phyloP scores from a whole-genome alignment of 2,888 invertebrate species.

The Callinectes sapidus region DNA sequence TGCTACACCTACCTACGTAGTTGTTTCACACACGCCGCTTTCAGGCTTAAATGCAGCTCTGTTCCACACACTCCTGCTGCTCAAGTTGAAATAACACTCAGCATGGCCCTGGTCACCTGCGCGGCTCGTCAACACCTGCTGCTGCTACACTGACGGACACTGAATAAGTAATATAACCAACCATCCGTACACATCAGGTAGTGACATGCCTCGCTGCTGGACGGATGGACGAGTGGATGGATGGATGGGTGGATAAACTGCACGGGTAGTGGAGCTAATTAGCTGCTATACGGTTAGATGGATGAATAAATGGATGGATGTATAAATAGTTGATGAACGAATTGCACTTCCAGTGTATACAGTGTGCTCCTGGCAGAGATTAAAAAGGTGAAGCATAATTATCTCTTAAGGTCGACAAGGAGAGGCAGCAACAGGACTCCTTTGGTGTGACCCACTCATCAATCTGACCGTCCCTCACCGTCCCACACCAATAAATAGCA shows the following conservation, averaged over 20 bases:
- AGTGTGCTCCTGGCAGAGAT: neutral
- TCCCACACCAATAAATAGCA: neutral
- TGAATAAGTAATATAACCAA: neutral
- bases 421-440: neutral
- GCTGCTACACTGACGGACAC: neutral
- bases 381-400: neutral
- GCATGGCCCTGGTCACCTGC: neutral
- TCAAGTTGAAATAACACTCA: neutral
- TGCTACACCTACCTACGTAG: neutral
- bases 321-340: neutral
- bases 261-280: neutral
- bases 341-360: neutral
- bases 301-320: neutral
- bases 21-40: neutral
- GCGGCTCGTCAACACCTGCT: neutral
- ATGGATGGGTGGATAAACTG: neutral
- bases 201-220: conserved; percentile 11
- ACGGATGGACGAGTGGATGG: neutral
- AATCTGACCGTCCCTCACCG: neutral
- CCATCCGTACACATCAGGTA: neutral
- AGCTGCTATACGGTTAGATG: neutral
- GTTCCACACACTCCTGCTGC: neutral
- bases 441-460: neutral
- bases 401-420: neutral
- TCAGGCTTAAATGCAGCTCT: neutral